phyloP scores from a whole-genome alignment of 2,888 invertebrate genomes.

The Halocaridina rubra region DNA sequence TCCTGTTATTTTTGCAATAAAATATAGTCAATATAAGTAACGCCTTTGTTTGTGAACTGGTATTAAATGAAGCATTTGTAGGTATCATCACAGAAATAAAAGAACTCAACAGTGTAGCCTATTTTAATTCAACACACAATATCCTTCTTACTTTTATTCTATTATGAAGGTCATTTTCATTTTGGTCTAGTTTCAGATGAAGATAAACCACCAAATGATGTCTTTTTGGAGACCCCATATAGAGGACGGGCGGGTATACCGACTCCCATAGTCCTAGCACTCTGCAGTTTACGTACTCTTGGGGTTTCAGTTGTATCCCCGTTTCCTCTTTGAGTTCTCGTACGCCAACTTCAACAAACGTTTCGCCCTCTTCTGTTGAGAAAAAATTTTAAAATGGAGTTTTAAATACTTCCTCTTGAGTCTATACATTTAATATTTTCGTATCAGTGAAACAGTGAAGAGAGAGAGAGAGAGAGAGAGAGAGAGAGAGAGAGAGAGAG shows the following conservation, averaged over 20 bases:
- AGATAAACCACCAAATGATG: constrained; percentile 70
- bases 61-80: no score
- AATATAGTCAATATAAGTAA: no score
- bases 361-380: constrained; percentile 65
- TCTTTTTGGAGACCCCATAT: constrained; percentile 68
- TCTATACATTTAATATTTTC: no score
- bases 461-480: background rate
- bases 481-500: background rate
- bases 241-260: constrained; percentile 68
- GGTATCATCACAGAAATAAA: no score
- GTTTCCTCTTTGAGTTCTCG: constrained; percentile 70
- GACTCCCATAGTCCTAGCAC: constrained; percentile 68
- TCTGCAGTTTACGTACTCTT: constrained; percentile 7
- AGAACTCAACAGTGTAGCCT: no score
- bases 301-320: constrained; percentile 65
- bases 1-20: no score
- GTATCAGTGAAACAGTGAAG: no score
- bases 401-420: no score
- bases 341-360: constrained; percentile 68
- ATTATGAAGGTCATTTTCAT: background rate
- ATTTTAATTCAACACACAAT: no score
- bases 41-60: no score
- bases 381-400: no score
- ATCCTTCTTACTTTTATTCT: constrained; percentile 25
- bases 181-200: constrained; percentile 65